phyloP scores from a whole-genome alignment of 2,113 vertebrate genomes.

The Acinonyx jubatus region DNA sequence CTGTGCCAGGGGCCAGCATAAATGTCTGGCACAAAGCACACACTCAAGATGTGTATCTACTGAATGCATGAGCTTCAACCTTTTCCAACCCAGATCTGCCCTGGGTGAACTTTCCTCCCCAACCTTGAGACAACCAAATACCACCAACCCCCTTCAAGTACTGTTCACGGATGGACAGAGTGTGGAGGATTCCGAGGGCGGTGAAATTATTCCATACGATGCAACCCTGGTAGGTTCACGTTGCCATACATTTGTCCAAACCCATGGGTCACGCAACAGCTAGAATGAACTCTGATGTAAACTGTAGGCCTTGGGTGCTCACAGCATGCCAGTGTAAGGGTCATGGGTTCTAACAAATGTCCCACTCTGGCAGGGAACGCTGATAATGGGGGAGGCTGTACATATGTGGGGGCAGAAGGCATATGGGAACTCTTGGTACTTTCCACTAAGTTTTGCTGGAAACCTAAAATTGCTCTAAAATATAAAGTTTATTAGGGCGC shows the following conservation, averaged over 20 bases:
- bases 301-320: not conserved
- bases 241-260: not conserved
- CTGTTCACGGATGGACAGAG: not conserved
- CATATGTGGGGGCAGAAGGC: rapidly evolving
- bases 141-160: not conserved
- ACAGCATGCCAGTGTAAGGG: rapidly evolving
- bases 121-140: not conserved
- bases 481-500: not conserved
- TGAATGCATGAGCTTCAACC: not conserved
- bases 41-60: not conserved
- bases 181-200: not conserved
- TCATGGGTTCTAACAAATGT: rapidly evolving
- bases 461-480: conserved; percentile 8
- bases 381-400: not conserved
- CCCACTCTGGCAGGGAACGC: not conserved
- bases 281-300: rapidly evolving
- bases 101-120: not conserved
- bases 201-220: no score
- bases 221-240: no score
- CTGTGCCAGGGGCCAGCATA: not conserved
- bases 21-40: not conserved
- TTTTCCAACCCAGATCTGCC: not conserved
- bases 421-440: not conserved
- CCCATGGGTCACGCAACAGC: not conserved
- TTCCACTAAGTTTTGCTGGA: not conserved